Evolutionary conservation across 2,797 vertebrate genomes (phyloP).

Genomic region (Hoplostethus atlanticus): DNA sequence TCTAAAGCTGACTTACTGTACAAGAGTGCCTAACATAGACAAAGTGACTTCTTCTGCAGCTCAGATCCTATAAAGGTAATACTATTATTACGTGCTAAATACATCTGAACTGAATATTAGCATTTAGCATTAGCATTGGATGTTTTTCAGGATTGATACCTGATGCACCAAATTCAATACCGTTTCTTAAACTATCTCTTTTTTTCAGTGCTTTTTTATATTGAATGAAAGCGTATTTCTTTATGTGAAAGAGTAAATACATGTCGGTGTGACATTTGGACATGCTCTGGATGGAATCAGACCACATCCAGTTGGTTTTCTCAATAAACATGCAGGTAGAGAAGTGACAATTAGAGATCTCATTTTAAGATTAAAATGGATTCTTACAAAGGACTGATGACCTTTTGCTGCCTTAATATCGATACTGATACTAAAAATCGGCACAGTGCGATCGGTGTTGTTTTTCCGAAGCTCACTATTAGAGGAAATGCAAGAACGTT

Average conservation of each 20-base stretch:
- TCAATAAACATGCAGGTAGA: no score
- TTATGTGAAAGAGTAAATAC: no score
- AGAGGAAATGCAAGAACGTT: conserved; percentile 32
- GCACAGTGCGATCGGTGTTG: background rate
- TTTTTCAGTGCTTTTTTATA: background rate
- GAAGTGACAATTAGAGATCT: no score
- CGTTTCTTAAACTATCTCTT: background rate
- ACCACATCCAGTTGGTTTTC: no score
- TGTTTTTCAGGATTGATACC: no score
- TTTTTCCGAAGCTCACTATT: conserved; percentile 2
- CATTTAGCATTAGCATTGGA: background rate
- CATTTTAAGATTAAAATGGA: background rate
- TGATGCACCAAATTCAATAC: background rate
- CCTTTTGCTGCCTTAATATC: background rate
- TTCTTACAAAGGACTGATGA: no score
- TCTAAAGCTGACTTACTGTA: conserved; percentile 34
- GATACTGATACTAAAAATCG: conserved; percentile 3
- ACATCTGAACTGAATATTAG: background rate
- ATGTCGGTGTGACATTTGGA: no score
- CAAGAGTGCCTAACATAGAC: conserved; percentile 20
- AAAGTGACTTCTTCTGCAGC: conserved; percentile 31
- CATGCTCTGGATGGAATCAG: background rate
- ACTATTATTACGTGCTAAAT: background rate
- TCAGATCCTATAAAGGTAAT: conserved; percentile 7
- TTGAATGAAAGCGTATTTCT: no score